Evolutionary conservation across 1,140 invertebrate genomes (phyloP), one percentile per base, ranked within the genome.

Genomic region (Euschistus heros): DNA sequence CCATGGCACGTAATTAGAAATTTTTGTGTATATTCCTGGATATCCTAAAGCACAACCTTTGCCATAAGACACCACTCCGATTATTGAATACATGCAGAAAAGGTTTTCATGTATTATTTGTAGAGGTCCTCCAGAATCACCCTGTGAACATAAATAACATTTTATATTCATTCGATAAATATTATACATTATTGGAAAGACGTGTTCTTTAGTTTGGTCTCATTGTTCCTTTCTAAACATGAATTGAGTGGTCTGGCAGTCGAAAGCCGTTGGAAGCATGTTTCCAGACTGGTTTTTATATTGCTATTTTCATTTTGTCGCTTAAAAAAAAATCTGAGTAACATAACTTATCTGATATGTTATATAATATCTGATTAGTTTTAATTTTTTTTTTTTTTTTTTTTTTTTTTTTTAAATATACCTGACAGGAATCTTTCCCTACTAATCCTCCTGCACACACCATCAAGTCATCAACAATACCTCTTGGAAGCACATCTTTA

Each of bases 391-490:
- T 47, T 47, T 17, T 4, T 59, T 30, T 17, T 75, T 17, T n/a
- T 47, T n/a, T n/a, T n/a, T n/a, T 5, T 13, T 47, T 47, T 14
- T 37, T 37, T 1, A 37, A 13, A 37, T 37, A 20, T 57, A 86
- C 85, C 77, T 86, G 84, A 69, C 86, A 88, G 2, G 85, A 85
- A 70, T 88, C 86, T 66, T 80, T 82, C 4, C 83, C 84, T 0
- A 80, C 77, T 55, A 78, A 78, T 15, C 24, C 33, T n/a, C 86
- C 86, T 18, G 85, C 86, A 73, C 86, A 88, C 22, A 89, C 71
- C 71, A 81, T 80, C 66, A 76, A 78, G 0, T 76, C 71, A 0
- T 74, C 67, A 14, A 76, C 47, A n/a, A 82, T 77, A 0, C 80
- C 80, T 5, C 24, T 63, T 50, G 44, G 62, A 27, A 59, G 26